Conservation (phyloP, 2,888 invertebrate genomes). For the Colletes collaris region DNA sequence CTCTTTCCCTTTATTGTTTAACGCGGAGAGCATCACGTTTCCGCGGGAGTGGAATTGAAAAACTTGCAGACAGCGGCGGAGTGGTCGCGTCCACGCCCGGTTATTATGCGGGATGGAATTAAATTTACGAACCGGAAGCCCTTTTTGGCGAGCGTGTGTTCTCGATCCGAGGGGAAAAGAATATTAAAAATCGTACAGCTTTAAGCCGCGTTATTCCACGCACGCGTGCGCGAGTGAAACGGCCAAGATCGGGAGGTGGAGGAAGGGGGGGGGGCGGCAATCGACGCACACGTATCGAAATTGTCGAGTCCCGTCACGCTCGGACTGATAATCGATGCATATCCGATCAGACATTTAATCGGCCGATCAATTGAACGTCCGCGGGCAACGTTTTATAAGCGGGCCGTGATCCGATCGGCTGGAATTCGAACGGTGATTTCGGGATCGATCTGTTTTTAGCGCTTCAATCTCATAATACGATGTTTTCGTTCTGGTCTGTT, state of each 20-base stretch:
- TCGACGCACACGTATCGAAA: neutral
- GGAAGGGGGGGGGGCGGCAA: too few species aligned
- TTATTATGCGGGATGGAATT: slow-evolving; percentile 15
- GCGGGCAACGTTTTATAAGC: slow-evolving; percentile 9
- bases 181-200: too few species aligned
- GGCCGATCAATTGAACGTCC: slow-evolving; percentile 24
- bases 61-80: slow-evolving; percentile 16
- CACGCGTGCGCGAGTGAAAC: neutral
- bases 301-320: neutral
- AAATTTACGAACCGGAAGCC: slow-evolving; percentile 15
- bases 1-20: neutral
- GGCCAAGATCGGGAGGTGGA: too few species aligned
- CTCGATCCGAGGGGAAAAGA: too few species aligned
- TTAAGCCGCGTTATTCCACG: neutral
- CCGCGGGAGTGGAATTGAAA: slow-evolving; percentile 26
- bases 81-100: neutral
- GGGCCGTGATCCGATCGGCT: neutral
- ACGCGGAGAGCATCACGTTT: slow-evolving; percentile 2
- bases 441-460: neutral
- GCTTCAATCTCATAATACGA: slow-evolving; percentile 8
- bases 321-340: slow-evolving; percentile 28
- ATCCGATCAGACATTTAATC: slow-evolving; percentile 35
- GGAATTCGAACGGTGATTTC: slow-evolving; percentile 15
- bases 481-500: neutral
- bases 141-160: too few species aligned